These are phyloP conservation scores for Sphaeridia pumilis DNA, from an alignment of 2,888 invertebrate genomes.

Conservation along the genomic window DNA sequence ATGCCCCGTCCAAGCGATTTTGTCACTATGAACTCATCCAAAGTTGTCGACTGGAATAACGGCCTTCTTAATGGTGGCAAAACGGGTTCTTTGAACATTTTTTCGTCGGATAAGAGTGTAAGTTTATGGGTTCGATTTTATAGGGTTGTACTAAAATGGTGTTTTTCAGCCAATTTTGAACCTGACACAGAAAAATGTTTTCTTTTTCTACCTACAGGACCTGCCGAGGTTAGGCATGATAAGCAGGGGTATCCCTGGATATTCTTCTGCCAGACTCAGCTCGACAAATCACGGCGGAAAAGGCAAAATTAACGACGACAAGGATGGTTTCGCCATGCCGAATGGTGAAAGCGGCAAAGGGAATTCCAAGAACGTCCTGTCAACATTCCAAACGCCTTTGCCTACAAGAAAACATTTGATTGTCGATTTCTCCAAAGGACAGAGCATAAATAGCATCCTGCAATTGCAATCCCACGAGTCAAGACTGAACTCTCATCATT, in stretches of 20 bases:
- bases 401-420: slow-evolving; percentile 32
- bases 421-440: slow-evolving; percentile 31
- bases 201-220: slow-evolving; percentile 7
- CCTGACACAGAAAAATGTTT: background rate
- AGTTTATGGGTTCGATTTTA: background rate
- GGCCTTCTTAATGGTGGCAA: slow-evolving; percentile 28
- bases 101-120: slow-evolving; percentile 30
- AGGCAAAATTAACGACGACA: slow-evolving; percentile 4
- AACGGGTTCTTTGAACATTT: slow-evolving; percentile 34
- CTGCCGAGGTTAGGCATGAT: slow-evolving; percentile 13
- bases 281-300: background rate
- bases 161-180: background rate
- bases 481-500: slow-evolving; percentile 30
- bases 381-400: slow-evolving; percentile 36
- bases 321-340: slow-evolving; percentile 10
- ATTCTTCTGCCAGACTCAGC: slow-evolving; percentile 8
- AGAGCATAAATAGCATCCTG: slow-evolving; percentile 31
- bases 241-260: background rate
- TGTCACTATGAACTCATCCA: slow-evolving; percentile 28
- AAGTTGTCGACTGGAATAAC: slow-evolving; percentile 32
- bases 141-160: background rate
- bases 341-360: slow-evolving; percentile 26
- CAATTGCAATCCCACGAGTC: slow-evolving; percentile 26
- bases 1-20: slow-evolving; percentile 25
- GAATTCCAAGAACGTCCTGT: slow-evolving; percentile 30